Conservation (phyloP, 2,888 invertebrate genomes). For the Ichneumon xanthorius region DNA sequence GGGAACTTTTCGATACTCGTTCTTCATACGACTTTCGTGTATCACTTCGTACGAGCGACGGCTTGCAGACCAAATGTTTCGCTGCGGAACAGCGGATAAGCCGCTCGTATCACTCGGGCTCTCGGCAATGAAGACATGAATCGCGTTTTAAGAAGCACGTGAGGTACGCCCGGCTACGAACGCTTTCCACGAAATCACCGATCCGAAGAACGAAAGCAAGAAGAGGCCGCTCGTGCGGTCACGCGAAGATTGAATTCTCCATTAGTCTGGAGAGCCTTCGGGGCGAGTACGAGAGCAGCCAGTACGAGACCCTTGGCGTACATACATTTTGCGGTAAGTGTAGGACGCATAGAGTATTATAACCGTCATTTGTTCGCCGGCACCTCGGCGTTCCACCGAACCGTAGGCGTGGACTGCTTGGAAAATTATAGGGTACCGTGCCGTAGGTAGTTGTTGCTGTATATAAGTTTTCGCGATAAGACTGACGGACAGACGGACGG, state of each 20-base stretch:
- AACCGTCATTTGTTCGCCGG: conserved; percentile 24
- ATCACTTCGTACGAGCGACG: not conserved
- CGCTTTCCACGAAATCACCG: conserved; percentile 18
- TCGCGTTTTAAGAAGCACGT: conserved; percentile 2
- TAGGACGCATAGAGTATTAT: conserved; percentile 14
- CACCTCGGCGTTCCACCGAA: conserved; percentile 7
- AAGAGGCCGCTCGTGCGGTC: conserved; percentile 21
- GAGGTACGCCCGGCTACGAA: not conserved
- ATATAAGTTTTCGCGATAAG: conserved; percentile 10
- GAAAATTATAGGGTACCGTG: conserved; percentile 15
- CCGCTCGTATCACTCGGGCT: not conserved
- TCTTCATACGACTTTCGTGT: not conserved
- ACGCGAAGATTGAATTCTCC: conserved; percentile 39
- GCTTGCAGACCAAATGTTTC: not conserved
- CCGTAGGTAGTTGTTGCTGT: conserved; percentile 8
- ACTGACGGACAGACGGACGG: not conserved
- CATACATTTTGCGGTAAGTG: conserved; percentile 21
- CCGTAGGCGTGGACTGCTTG: conserved; percentile 8
- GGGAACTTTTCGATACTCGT: conserved; percentile 5
- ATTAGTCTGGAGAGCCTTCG: conserved; percentile 7
- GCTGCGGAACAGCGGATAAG: not conserved
- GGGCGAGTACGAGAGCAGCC: conserved; percentile 1
- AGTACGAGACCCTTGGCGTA: conserved; percentile 1
- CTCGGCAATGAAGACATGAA: conserved; percentile 23
- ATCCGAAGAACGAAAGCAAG: conserved; percentile 1